phyloP scores from a whole-genome alignment of 2,888 invertebrate genomes.

The Vanessa cardui region DNA sequence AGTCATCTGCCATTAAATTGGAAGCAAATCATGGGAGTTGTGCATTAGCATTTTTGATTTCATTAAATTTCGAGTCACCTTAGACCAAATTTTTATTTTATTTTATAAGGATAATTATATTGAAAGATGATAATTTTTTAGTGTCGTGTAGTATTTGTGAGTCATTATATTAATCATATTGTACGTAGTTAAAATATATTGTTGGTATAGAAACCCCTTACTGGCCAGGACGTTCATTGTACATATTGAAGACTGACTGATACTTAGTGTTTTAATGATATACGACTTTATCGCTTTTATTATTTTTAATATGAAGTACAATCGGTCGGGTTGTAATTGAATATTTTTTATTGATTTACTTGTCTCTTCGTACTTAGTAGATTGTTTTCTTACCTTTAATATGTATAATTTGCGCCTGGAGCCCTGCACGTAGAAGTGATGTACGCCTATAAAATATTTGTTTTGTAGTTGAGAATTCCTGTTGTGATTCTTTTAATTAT shows the following conservation, averaged over 20 bases:
- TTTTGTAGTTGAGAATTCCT: constrained; percentile 52
- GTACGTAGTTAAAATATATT: constrained; percentile 43
- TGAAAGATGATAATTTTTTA: constrained; percentile 33
- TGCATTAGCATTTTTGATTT: constrained; percentile 32
- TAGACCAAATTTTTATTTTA: constrained; percentile 48
- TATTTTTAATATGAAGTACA: constrained; percentile 5
- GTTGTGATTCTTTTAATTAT: constrained; percentile 70
- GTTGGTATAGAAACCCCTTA: constrained; percentile 39
- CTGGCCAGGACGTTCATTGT: constrained; percentile 35
- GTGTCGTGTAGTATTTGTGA: constrained; percentile 45
- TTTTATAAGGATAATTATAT: constrained; percentile 35
- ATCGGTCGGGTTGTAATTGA: not conserved
- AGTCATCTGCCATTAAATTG: constrained; percentile 19
- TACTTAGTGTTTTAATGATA: constrained; percentile 2
- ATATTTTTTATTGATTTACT: not conserved
- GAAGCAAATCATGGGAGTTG: constrained; percentile 39
- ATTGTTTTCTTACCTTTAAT: constrained; percentile 30
- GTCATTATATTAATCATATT: constrained; percentile 54
- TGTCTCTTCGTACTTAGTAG: not conserved
- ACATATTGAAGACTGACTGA: constrained; percentile 33
- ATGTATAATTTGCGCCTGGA: constrained; percentile 36
- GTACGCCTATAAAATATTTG: constrained; percentile 26
- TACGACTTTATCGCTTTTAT: not conserved
- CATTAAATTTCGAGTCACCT: constrained; percentile 45
- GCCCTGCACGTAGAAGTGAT: constrained; percentile 43